These are phyloP conservation scores for Falco cherrug DNA, from an alignment of 2,797 vertebrate species.

Conservation along the genomic window DNA sequence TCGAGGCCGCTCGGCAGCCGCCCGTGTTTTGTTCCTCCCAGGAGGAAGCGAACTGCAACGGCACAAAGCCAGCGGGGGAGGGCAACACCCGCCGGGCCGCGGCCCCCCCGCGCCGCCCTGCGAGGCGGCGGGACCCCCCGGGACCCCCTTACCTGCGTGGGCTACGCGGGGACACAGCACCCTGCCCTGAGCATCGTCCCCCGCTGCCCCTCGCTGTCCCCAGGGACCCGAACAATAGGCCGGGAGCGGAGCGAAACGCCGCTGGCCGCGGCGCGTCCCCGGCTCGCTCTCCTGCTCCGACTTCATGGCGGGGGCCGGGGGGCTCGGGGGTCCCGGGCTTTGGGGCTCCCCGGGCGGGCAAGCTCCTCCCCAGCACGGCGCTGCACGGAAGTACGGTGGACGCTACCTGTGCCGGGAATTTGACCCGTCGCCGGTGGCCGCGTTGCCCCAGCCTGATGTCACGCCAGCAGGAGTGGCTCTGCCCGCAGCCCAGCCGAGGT, in stretches of 20 bases:
- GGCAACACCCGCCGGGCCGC: neutral
- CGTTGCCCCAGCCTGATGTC: slow-evolving; percentile 48
- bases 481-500: neutral
- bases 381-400: slow-evolving; percentile 54
- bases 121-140: neutral
- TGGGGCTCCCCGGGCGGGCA: neutral
- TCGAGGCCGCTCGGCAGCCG: neutral
- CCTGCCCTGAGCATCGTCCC: neutral
- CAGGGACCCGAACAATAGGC: neutral
- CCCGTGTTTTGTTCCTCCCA: neutral
- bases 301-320: neutral
- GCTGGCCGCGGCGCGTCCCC: neutral
- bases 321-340: neutral
- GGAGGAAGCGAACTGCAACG: neutral
- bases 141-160: slow-evolving; percentile 6
- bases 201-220: neutral
- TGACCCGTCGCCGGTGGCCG: slow-evolving; percentile 62
- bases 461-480: slow-evolving; percentile 34
- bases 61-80: neutral
- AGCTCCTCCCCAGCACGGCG: slow-evolving; percentile 5
- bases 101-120: accelerated
- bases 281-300: neutral
- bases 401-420: slow-evolving; percentile 74
- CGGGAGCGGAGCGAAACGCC: neutral
- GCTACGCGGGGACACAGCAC: neutral